These are phyloP conservation scores for Cyprinodon brontotheroides DNA, from an alignment of 2,113 vertebrate species.

Conservation along the genomic window DNA sequence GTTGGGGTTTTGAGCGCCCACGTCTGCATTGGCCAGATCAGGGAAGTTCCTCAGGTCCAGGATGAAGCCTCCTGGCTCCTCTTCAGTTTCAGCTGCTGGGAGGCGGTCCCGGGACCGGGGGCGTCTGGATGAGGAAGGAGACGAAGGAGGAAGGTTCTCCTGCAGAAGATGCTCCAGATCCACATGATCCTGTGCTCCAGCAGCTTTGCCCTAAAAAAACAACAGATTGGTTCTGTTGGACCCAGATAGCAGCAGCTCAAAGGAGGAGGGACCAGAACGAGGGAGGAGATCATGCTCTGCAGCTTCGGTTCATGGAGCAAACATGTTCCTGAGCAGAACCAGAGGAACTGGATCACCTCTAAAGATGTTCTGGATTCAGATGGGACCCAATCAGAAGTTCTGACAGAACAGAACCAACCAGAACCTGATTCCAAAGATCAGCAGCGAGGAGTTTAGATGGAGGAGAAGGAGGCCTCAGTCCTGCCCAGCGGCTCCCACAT, in stretches of 20 bases:
- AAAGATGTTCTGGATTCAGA: not conserved
- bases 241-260: too few species aligned
- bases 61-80: not conserved
- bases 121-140: not conserved
- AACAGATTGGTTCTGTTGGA: not conserved
- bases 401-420: not conserved
- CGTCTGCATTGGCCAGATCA: not conserved
- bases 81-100: not conserved
- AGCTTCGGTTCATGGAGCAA: too few species aligned
- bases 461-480: not conserved
- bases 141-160: not conserved
- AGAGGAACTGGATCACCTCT: too few species aligned
- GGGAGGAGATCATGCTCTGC: not conserved
- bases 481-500: not conserved
- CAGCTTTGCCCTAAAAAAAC: not conserved
- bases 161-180: constrained; percentile 1
- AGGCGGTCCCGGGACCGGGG: not conserved
- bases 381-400: not conserved
- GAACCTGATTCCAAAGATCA: not conserved
- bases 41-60: constrained; percentile 19
- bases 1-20: constrained; percentile 10
- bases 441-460: not conserved
- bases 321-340: too few species aligned
- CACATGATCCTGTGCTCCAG: not conserved
- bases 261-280: too few species aligned